Percentiles rank a stretch among this genome's conserved stretches.
Conservation (phyloP, 2,888 invertebrate genomes). For the Apodemia mormo region DNA sequence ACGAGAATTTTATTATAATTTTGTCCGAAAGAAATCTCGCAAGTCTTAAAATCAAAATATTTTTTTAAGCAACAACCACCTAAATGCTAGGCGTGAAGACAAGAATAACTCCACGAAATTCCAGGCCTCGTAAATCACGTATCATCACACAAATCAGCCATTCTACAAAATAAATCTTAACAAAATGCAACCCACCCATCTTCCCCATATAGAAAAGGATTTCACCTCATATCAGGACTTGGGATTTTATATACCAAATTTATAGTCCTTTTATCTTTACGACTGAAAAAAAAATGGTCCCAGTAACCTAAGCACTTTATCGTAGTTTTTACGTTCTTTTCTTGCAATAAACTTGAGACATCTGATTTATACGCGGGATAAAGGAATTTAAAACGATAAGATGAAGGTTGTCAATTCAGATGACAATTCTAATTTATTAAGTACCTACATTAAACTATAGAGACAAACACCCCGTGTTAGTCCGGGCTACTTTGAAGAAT, state of each 20-base stretch:
- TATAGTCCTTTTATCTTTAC: slow-evolving; percentile 15
- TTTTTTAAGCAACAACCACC: too few relatives aligned
- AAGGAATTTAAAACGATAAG: background rate
- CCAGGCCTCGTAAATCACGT: background rate
- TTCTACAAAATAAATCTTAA: background rate
- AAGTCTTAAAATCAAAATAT: too few relatives aligned
- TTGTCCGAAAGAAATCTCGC: too few relatives aligned
- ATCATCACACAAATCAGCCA: background rate
- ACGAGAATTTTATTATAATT: too few relatives aligned
- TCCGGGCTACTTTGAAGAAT: too few relatives aligned
- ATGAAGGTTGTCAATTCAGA: background rate
- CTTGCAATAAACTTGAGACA: background rate
- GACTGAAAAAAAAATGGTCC: background rate
- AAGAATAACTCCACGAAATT: background rate
- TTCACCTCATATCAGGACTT: background rate
- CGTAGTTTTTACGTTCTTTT: slow-evolving; percentile 16
- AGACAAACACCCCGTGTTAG: too few relatives aligned
- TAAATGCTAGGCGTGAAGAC: background rate
- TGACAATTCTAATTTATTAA: too few relatives aligned
- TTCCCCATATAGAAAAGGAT: background rate
- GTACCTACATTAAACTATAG: too few relatives aligned
- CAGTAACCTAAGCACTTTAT: slow-evolving; percentile 5
- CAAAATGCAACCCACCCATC: slow-evolving; percentile 10
- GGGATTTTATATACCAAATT: background rate
- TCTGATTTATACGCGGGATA: background rate